Evolutionary conservation across 35 echinoderm and acorn worm species (phyloP).

Genomic region (Lytechinus pictus): DNA sequence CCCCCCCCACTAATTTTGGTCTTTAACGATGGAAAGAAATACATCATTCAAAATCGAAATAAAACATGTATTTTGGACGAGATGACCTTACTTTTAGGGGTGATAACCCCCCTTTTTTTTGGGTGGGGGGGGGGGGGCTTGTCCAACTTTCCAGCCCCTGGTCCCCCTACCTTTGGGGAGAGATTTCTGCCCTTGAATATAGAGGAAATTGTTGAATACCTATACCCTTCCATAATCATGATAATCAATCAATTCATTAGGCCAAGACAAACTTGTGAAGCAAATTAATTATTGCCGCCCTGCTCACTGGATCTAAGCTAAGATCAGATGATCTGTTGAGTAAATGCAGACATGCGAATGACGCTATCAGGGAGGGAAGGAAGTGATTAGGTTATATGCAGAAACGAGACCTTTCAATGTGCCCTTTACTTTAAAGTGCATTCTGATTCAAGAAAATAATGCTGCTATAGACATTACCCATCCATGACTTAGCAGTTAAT

Average conservation of each 20-base stretch:
- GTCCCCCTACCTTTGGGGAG: too few relatives aligned
- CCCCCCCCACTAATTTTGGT: too few relatives aligned
- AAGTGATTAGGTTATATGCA: slow-evolving; percentile 5
- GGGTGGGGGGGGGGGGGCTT: too few relatives aligned
- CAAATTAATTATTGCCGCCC: not conserved
- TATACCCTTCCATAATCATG: not conserved
- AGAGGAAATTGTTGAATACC: not conserved
- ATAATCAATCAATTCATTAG: not conserved
- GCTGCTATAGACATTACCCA: not conserved
- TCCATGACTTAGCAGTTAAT: not conserved
- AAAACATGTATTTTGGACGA: too few relatives aligned
- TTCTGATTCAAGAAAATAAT: not conserved
- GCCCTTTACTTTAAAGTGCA: not conserved
- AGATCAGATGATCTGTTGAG: not conserved
- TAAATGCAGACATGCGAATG: not conserved
- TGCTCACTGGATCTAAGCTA: not conserved
- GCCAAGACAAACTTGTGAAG: not conserved
- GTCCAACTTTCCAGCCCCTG: too few relatives aligned
- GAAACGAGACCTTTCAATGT: not conserved
- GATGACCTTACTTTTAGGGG: too few relatives aligned
- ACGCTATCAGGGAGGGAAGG: not conserved
- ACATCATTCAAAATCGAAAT: too few relatives aligned
- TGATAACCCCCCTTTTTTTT: too few relatives aligned
- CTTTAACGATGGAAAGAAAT: too few relatives aligned
- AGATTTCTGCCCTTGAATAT: too few relatives aligned